Base-by-base conservation (phyloP, 2,113 vertebrate genomes). In the Dipodomys ordii region DNA sequence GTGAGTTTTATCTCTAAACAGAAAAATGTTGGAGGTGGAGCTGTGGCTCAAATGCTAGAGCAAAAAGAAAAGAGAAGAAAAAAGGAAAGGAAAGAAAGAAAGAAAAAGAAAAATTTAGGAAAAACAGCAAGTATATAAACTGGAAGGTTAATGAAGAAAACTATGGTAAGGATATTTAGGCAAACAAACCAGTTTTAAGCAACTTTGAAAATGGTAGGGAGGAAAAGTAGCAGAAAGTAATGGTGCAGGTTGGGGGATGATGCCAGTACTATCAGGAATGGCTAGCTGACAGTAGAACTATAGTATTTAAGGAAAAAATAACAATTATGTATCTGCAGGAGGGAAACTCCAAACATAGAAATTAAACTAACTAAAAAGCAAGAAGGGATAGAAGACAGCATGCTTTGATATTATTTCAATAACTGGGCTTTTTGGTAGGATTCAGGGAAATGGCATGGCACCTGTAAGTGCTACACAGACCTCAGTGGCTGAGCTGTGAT, bases 351-450 rank as follows among this genome's bases (percentile, higher is more conserved):
- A 73, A 78, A 83, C n/a, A 79, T 0, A 20, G 10, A n/a, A 25
- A 44, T 39, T 67, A 78, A 72, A 57, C 44, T 73, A 72, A 83
- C 73, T 13, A 30, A 77, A 0, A 39, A 27, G 85, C 27, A 57
- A 71, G 44, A 53, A 76, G 62, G n/a, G 32, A 12, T 3, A 68
- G 16, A 64, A 57, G 32, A 74, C 67, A 9, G 20, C 15, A 82
- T 1, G 7, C 60, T 65, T 49, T 78, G 35, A 23, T 86, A 73
- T n/a, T 20, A 39, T 27, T 44, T 62, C 68, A 79, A 87, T 71
- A 27, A 92, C 60, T 15, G 83, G 83, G 30, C 77, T 87, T 25
- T 85, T 77, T 74, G 83, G 44, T 87, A 81, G 60, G 71, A 78
- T 82, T 83, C 62, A 44, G 6, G 74, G 68, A 39, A 90, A 73